Evolutionary conservation across 1,140 invertebrate species (phyloP), one percentile per base, ranked within the genome.

Genomic region (Orchestia grillus): DNA sequence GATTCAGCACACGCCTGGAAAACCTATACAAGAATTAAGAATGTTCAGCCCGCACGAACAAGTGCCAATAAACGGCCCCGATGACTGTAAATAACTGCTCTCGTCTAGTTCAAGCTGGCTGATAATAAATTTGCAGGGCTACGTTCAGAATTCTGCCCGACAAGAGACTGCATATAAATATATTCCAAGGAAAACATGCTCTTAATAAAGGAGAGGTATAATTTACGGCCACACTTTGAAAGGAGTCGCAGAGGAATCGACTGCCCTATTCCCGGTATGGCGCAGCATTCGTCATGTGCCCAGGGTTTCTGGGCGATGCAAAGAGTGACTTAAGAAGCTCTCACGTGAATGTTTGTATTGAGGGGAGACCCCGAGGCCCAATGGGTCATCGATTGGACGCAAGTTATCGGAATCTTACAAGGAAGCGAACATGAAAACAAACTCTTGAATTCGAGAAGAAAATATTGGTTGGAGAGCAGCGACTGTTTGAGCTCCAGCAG

Each of bases 321-420:
- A 53, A 53, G 62, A 77, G 62, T 77, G 62, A 77, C 62, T 77
- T 77, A 77, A 77, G 62, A 77, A 77, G 62, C 62, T 77, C 28
- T 77, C 62, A 77, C 62, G 62, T 77, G 28, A 77, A 77, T 77
- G 62, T 77, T 77, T 77, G 62, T 36, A 77, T 77, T 77, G 62
- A 77, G 28, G 62, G 36, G 62, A 77, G 62, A 77, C 62, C 28
- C 36, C 62, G 28, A 77, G 62, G 62, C 62, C 62, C 62, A 77
- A 77, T 77, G 62, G 62, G 62, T 77, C 62, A 77, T 77, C 62
- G 62, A 77, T 77, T 77, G 62, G 62, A 77, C 62, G 62, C 62
- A 36, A 77, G 62, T 77, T 77, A 77, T 77, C 28, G 62, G 62
- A 77, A 77, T 77, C 62, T 77, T 77, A 77, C 62, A 77, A 77